These are phyloP conservation scores for Colletes gigas DNA, from an alignment of 1,140 invertebrate genomes.

Conservation along the genomic window DNA sequence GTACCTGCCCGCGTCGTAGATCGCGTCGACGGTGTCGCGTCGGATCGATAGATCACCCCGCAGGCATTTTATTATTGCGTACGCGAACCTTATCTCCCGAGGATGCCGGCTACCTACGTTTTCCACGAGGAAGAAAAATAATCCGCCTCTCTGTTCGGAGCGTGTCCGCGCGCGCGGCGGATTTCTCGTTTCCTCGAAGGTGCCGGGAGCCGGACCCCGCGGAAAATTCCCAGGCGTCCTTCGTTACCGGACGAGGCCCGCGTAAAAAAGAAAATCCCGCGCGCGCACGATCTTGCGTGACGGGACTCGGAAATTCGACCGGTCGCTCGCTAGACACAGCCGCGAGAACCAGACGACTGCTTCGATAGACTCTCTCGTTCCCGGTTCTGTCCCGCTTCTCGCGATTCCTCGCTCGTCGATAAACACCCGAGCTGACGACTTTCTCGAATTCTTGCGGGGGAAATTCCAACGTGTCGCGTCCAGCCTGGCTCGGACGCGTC, in stretches of 20 bases:
- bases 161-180: not conserved
- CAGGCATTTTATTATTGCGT: conserved; percentile 67
- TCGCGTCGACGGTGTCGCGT: conserved; percentile 52
- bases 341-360: conserved; percentile 7
- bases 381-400: conserved; percentile 7
- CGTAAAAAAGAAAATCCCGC: conserved; percentile 57
- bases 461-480: conserved; percentile 22
- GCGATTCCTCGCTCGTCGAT: conserved; percentile 18
- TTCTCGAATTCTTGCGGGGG: conserved; percentile 27
- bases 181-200: conserved; percentile 56
- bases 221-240: conserved; percentile 70
- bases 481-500: not conserved
- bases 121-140: conserved; percentile 44
- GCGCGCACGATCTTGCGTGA: conserved; percentile 60
- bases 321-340: not conserved
- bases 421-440: not conserved
- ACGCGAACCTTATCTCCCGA: conserved; percentile 29
- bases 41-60: conserved; percentile 69
- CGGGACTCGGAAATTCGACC: conserved; percentile 51
- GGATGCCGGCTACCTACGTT: conserved; percentile 27
- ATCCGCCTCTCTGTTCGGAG: conserved; percentile 4
- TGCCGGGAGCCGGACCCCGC: conserved; percentile 47
- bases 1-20: conserved; percentile 54
- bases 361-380: not conserved
- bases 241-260: conserved; percentile 51